Evolutionary conservation across 2,888 invertebrate genomes (phyloP), one percentile per base, ranked within the genome.

Genomic region (Drosophila mercatorum): DNA sequence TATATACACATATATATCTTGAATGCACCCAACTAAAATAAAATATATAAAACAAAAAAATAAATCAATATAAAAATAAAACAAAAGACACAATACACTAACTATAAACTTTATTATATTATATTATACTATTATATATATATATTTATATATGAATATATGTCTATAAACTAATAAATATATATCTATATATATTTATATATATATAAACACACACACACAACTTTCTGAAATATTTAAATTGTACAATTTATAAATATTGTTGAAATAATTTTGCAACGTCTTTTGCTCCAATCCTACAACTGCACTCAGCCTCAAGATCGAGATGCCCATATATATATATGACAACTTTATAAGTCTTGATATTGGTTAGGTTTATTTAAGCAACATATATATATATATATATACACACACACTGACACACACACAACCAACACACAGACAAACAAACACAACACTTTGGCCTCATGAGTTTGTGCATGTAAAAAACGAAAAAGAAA

Each of bases 401-500:
- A 22, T 22, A 22, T n/a, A 60, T 11, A 26, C 17, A 49, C 22
- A 43, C n/a, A 57, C 31, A 65, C 46, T 22, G 5, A 56, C n/a
- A 51, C 31, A 58, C 22, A 52, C 5, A 22, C 22, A 22, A 22
- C 22, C 22, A 28, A 28, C 28, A 28, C 28, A 60, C 41, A 41
- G 14, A 55, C 58, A 56, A 40, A 51, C 41, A 55, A 5, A 66
- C 22, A 22, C 22, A 22, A 22, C 75, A 68, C 71, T 57, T 82
- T 86, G 89, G 83, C 89, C 28, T 28, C 83, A 88, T 83, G 83
- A 86, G 89, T 88, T 86, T 86, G 83, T 83, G 83, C 83, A 86
- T 83, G 83, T 83, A 88, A 83, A 83, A 83, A 88, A 88, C 68
- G 53, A 86, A 82, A 88, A 88, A 68, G 53, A 86, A 82, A 81